phyloP scores from a whole-genome alignment of 2,888 invertebrate genomes.

The Oxyscelio sp. region DNA sequence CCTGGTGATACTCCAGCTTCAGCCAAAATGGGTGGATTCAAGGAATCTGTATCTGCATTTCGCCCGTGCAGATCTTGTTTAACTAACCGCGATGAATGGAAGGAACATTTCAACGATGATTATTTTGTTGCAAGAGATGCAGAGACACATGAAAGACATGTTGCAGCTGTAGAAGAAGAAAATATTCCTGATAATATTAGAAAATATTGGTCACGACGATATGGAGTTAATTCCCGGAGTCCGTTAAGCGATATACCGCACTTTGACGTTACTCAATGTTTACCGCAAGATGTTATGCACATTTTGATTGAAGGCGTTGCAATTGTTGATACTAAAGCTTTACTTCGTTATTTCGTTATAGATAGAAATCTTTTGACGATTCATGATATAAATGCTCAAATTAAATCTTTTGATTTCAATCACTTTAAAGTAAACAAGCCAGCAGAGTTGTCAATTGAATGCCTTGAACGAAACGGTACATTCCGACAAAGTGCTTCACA shows the following conservation, averaged over 20 bases:
- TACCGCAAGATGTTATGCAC: too few species aligned
- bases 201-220: slow-evolving; percentile 12
- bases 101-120: neutral
- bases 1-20: slow-evolving; percentile 71
- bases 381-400: slow-evolving; percentile 54
- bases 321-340: neutral
- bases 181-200: neutral
- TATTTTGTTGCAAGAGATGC: neutral
- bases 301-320: slow-evolving; percentile 10
- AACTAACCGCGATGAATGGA: neutral
- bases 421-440: too few species aligned
- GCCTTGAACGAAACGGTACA: slow-evolving; percentile 12
- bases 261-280: too few species aligned
- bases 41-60: slow-evolving; percentile 70
- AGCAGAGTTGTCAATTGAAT: slow-evolving; percentile 27
- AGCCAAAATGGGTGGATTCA: slow-evolving; percentile 70
- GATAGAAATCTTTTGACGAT: slow-evolving; percentile 47
- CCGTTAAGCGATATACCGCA: neutral
- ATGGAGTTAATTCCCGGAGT: slow-evolving; percentile 2
- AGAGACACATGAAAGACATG: slow-evolving; percentile 2
- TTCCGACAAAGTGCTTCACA: slow-evolving; percentile 67
- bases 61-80: slow-evolving; percentile 69
- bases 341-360: slow-evolving; percentile 48
- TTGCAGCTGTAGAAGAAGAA: neutral
- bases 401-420: slow-evolving; percentile 51